phyloP scores from a whole-genome alignment of 2,113 vertebrate genomes.

The Seriola aureovittata region DNA sequence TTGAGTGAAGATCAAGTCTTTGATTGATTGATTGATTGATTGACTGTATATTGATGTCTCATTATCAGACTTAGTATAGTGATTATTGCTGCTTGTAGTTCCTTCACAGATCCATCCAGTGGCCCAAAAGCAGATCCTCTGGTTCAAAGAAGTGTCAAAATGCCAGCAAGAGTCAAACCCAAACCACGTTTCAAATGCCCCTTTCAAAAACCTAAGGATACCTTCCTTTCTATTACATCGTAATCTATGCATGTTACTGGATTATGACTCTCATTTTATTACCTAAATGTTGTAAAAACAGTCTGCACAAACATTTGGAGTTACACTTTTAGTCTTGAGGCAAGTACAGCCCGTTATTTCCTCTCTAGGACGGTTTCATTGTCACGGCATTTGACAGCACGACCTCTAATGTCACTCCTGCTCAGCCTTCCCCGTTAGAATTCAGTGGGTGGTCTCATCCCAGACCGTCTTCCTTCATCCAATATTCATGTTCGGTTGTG shows the following conservation, averaged over 20 bases:
- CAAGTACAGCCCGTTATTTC: not conserved
- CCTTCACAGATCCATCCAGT: not conserved
- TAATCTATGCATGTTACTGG: no score
- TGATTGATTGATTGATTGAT: not conserved
- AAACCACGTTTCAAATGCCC: not conserved
- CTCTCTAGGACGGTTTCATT: not conserved
- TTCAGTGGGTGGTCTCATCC: conserved; percentile 5
- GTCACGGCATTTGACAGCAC: conserved; percentile 2
- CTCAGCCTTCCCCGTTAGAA: not conserved
- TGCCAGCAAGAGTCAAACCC: not conserved
- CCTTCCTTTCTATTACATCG: no score
- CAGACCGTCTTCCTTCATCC: conserved; percentile 22
- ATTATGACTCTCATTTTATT: not conserved
- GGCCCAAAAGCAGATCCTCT: not conserved
- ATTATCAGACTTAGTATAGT: not conserved
- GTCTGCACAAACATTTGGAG: not conserved
- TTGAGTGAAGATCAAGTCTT: not conserved
- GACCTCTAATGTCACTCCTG: not conserved
- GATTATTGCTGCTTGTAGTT: not conserved
- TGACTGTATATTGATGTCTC: not conserved
- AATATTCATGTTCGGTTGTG: conserved; percentile 41
- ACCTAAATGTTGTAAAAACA: not conserved
- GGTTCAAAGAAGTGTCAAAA: not conserved
- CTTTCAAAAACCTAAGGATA: not conserved
- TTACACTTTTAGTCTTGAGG: not conserved